Base-by-base conservation (phyloP, 2,888 invertebrate genomes). In the Drosophila helvetica region DNA sequence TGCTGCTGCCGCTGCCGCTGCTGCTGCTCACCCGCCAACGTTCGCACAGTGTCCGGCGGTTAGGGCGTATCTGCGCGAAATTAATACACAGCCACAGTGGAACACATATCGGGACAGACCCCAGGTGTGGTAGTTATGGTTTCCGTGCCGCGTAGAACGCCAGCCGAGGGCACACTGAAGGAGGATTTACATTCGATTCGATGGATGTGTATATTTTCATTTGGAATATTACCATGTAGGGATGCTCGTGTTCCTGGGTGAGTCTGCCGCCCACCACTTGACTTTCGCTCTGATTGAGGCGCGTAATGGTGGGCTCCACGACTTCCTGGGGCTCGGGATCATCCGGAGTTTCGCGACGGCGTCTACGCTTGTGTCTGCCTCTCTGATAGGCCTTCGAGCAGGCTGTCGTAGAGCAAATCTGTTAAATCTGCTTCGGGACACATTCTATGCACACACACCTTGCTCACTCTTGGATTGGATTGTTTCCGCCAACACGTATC, bases 41-140 rank as follows among this genome's bases (percentile, higher is more conserved):
- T 17, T 65, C 22, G 74, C 54, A 62, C 76, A 77, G 61, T 77
- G 77, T n/a, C 76, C 77, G 1, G 70, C 77, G 38, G 77, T 76
- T 56, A 77, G 22, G 17, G 65, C 76, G 27, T 63, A 74, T 42
- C 46, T 51, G 12, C 48, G 33, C 1, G 69, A 46, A 38, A 77
- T 61, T 30, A 77, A 30, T 2, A 74, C 73, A 43, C 77, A 68
- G 10, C 77, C 77, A 50, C 77, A 77, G 46, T 74, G 66, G 19
- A 47, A 73, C n/a, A 25, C 12, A 30, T 71, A 73, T n/a, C 55
- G 19, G 18, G 64, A 54, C 2, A 19, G 42, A 25, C 27, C 46
- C 1, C 33, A 46, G 1, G 46, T 50, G 9, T 50, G 25, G 1
- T n/a, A 55, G 9, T 51, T 38, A 22, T 8, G 53, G 10, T 51